Conservation (phyloP, 1,140 invertebrate genomes). For the Venturia canescens region DNA sequence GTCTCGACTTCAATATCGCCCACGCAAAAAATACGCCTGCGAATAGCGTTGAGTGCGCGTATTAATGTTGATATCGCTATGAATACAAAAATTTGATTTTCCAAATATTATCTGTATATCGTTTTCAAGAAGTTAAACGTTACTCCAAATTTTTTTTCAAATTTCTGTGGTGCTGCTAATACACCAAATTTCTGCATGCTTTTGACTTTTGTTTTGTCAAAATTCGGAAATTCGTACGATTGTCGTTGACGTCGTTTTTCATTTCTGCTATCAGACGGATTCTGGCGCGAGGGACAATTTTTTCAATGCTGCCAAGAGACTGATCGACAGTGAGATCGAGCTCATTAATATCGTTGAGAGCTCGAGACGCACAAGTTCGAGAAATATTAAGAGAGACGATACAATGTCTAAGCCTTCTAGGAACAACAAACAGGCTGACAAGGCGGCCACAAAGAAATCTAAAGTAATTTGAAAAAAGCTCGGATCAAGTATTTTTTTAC, state of each 20-base stretch:
- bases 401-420: slow-evolving; percentile 51
- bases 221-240: too few relatives aligned
- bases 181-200: background rate
- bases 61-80: slow-evolving; percentile 1
- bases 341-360: slow-evolving; percentile 67
- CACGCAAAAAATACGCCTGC: background rate
- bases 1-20: slow-evolving; percentile 5
- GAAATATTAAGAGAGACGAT: slow-evolving; percentile 45
- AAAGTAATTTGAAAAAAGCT: slow-evolving; percentile 60
- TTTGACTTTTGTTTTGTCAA: background rate
- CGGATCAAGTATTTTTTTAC: slow-evolving; percentile 29
- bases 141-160: too few relatives aligned
- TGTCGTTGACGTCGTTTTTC: background rate
- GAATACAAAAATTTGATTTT: background rate
- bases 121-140: too few relatives aligned
- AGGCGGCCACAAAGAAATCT: slow-evolving; percentile 46
- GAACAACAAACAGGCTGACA: slow-evolving; percentile 44
- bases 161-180: too few relatives aligned
- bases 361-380: slow-evolving; percentile 48
- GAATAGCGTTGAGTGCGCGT: background rate
- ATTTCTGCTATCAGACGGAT: slow-evolving; percentile 58
- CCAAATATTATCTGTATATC: too few relatives aligned
- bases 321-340: slow-evolving; percentile 71
- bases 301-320: slow-evolving; percentile 67
- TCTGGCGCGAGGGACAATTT: slow-evolving; percentile 58